phyloP scores from a whole-genome alignment of 2,797 vertebrate genomes.

The Morelia viridis region DNA sequence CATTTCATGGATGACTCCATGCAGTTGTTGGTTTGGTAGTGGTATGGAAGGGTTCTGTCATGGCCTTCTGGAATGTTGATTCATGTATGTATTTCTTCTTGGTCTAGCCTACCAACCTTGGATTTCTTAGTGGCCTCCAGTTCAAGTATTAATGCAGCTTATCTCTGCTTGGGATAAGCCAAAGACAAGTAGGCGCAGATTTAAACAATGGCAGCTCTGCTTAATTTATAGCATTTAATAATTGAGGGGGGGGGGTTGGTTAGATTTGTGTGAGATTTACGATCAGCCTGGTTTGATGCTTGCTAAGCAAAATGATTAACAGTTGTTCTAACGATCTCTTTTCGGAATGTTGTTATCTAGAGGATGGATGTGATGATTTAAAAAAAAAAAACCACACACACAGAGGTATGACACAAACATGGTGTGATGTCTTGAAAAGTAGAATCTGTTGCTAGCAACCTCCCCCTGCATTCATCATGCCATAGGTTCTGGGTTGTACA shows the following conservation, averaged over 20 bases:
- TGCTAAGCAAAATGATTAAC: slow-evolving; percentile 43
- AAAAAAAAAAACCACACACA: background rate
- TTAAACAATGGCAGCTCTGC: slow-evolving; percentile 7
- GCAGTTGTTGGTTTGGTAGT: background rate
- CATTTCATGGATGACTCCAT: background rate
- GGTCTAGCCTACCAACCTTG: background rate
- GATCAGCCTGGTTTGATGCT: slow-evolving; percentile 33
- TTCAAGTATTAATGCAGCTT: background rate
- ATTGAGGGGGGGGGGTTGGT: slow-evolving; percentile 3
- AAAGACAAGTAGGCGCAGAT: background rate
- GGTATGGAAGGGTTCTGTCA: background rate
- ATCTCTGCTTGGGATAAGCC: background rate
- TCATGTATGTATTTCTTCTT: background rate
- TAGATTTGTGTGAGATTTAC: slow-evolving; percentile 37
- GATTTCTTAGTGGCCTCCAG: background rate
- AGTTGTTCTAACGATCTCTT: slow-evolving; percentile 30
- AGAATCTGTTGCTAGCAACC: background rate
- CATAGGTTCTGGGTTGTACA: slow-evolving; percentile 23
- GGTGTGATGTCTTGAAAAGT: background rate
- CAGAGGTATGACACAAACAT: slow-evolving; percentile 2
- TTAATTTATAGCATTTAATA: slow-evolving; percentile 43
- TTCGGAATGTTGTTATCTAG: slow-evolving; percentile 14
- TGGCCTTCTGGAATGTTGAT: background rate
- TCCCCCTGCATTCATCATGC: slow-evolving; percentile 9
- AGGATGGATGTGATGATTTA: background rate